Base-by-base conservation (phyloP, 2,797 vertebrate genomes). In the Muscicapa comitata region DNA sequence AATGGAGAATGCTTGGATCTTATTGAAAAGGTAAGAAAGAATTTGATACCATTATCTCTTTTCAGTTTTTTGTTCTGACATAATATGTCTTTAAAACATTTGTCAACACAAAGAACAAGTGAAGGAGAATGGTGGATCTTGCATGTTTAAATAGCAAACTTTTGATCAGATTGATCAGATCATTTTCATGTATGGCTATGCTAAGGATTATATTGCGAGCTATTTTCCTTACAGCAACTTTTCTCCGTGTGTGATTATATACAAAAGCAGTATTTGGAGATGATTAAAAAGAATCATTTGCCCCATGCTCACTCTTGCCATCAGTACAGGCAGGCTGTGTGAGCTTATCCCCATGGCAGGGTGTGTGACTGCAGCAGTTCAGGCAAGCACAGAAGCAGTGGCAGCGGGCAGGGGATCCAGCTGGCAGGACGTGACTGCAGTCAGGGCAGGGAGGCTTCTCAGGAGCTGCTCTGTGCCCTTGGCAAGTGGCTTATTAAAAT, bases 1-100 rank as follows among this genome's bases (percentile, higher is more conserved):
- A 99, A 99, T 54, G 99, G 99, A 58, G 99, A 99, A 94, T 99
- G 99, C 95, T 96, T 99, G 95, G 99, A 99, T 97, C 97, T 99
- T 82, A 99, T 99, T 68, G 99, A 99, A 97, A 99, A 99, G 99
- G 99, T 99, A 97, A 96, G 48, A 51, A 76, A 31, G 28, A 71
- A 61, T 77, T 65, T 89, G 8, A 71, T 90, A 35, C 50, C 42
- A 13, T 47, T 89, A 90, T 73, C 45, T 72, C 4, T 62, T 95
- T 92, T 58, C 63, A 48, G 11, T 5, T 40, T 53, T 90, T 65
- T 90, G 6, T 77, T 96, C 88, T 91, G 50, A 28, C 29, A 7
- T 37, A 65, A n/a, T 31, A 15, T 1, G 5, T 54, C 45, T 77
- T 77, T 65, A 43, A 83, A 75, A 61, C 9, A 35, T 40, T 57